Evolutionary conservation across 2,888 invertebrate genomes (phyloP), one percentile per base, ranked within the genome.

Genomic region (Troglohyphantes excavatus): DNA sequence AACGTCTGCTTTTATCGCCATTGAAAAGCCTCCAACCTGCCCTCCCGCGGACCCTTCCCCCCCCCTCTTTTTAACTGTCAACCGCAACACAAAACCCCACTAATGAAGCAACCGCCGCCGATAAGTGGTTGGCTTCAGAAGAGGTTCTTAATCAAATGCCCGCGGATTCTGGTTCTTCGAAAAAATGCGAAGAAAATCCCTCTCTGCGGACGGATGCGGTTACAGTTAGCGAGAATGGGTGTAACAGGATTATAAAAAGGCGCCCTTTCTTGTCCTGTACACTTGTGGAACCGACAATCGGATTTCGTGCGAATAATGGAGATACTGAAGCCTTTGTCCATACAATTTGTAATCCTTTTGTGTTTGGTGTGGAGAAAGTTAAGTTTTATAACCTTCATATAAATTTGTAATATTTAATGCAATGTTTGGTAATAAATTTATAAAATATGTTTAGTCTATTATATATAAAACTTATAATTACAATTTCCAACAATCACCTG

Each of bases 21-120:
- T n/a, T 53, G 53, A 53, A 53, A 53, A 53, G 53, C 53, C 17
- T 53, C 53, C 53, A 53, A 39, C 39, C 39, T 13, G 1, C 9
- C 39, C 39, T 39, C 13, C n/a, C n/a, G n/a, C n/a, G n/a, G n/a
- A n/a, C n/a, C n/a, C n/a, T n/a, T n/a, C n/a, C n/a, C 39, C 9
- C 53, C n/a, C 17, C 53, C 2, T n/a, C 53, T 53, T 53, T 53
- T 53, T 53, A 53, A 53, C 53, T 53, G 53, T 53, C 53, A 53
- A 53, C 53, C 53, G 13, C 53, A 53, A 53, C 53, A 53, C 53
- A 53, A 53, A 53, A 53, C 53, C 9, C 53, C 53, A 53, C 53
- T 53, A 53, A 53, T 53, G 53, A 53, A 53, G 53, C 53, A 53
- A 53, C 53, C 53, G 53, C 53, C 53, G n/a, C 13, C 53, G 53